phyloP scores from a whole-genome alignment of 2,797 vertebrate species.

The Dendrocincla tyrannina region DNA sequence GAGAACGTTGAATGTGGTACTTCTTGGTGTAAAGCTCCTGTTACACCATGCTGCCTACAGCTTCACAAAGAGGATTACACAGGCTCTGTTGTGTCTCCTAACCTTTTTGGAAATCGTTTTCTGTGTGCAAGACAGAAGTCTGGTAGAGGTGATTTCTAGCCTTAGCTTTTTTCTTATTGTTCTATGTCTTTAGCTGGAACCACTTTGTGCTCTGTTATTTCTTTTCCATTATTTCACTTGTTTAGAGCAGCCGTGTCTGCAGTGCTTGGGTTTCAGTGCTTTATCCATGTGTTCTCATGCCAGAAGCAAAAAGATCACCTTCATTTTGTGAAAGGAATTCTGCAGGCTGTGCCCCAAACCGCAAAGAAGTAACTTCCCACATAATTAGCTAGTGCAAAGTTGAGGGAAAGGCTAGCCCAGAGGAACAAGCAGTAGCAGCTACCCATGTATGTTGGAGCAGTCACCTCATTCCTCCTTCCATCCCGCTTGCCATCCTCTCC shows the following conservation, averaged over 20 bases:
- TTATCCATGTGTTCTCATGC: not conserved
- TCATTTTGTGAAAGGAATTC: not conserved
- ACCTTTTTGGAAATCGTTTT: not conserved
- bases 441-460: not conserved
- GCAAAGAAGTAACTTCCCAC: not conserved
- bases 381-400: not conserved
- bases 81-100: not conserved
- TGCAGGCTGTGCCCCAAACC: not conserved
- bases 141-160: not conserved
- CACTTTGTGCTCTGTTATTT: not conserved
- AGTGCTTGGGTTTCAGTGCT: not conserved
- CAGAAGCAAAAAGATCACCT: not conserved
- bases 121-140: not conserved
- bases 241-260: not conserved
- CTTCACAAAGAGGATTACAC: slow-evolving; percentile 28
- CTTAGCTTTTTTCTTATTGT: not conserved
- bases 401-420: not conserved
- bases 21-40: slow-evolving; percentile 15
- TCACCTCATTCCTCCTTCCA: not conserved
- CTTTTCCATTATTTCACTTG: not conserved
- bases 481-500: not conserved
- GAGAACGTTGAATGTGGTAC: not conserved
- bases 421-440: not conserved
- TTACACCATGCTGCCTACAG: not conserved
- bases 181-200: not conserved